Conservation (phyloP, 2,888 invertebrate species). For the Ormyrus pomaceus region DNA sequence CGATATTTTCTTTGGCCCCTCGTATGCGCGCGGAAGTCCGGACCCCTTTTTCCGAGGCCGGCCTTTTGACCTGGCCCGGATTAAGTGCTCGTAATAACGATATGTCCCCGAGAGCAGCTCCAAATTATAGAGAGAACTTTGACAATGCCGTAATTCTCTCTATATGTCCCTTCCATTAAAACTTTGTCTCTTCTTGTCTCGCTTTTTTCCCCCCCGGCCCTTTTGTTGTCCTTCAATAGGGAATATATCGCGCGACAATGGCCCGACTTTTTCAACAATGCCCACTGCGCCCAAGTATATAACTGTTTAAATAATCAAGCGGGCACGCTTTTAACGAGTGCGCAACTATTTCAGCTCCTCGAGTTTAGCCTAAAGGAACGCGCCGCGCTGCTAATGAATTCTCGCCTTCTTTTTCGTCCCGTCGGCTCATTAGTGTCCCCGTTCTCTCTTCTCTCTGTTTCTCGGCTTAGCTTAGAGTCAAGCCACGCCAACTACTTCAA, state of each 20-base stretch:
- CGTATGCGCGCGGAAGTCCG: constrained; percentile 13
- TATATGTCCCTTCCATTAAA: no score
- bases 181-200: constrained; percentile 14
- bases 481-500: constrained; percentile 6
- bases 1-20: constrained; percentile 67
- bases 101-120: constrained; percentile 23
- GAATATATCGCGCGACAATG: background rate
- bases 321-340: constrained; percentile 11
- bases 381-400: constrained; percentile 71
- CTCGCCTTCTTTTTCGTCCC: constrained; percentile 68
- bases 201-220: background rate
- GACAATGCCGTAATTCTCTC: no score
- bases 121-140: no score
- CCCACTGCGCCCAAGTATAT: constrained; percentile 2
- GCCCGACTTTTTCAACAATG: constrained; percentile 7
- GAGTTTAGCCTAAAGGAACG: constrained; percentile 45
- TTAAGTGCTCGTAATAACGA: constrained; percentile 69
- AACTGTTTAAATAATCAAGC: constrained; percentile 13
- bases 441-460: background rate
- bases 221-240: constrained; percentile 25
- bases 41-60: background rate
- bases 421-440: constrained; percentile 70
- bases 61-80: constrained; percentile 56
- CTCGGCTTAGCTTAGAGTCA: constrained; percentile 10
- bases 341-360: constrained; percentile 32